Conservation (phyloP, 2,888 invertebrate genomes). For the Ariolimax columbianus region DNA sequence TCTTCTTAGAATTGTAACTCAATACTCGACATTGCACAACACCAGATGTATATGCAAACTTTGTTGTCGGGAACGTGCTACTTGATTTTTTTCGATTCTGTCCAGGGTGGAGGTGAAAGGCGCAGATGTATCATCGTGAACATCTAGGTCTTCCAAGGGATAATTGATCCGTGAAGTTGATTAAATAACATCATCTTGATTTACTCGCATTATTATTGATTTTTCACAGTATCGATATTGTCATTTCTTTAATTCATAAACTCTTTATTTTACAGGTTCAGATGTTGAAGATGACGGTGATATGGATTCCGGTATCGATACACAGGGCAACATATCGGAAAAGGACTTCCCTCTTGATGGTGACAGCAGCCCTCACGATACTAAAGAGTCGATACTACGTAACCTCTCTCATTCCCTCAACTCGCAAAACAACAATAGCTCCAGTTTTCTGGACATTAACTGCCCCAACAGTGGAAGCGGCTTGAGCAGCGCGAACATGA, state of each 20-base stretch:
- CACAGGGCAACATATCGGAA: conserved; percentile 70
- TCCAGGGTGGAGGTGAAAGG: too few species aligned
- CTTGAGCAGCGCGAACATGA: not conserved
- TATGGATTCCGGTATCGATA: conserved; percentile 70
- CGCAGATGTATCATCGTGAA: too few species aligned
- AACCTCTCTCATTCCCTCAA: conserved; percentile 43
- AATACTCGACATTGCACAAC: too few species aligned
- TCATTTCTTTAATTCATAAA: not conserved
- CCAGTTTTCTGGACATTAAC: conserved; percentile 75
- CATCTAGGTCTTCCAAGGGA: too few species aligned
- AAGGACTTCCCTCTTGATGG: conserved; percentile 70
- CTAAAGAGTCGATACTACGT: conserved; percentile 62
- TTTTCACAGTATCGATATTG: not conserved
- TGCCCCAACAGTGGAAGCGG: not conserved
- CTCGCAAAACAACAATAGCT: conserved; percentile 79
- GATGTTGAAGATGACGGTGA: conserved; percentile 76
- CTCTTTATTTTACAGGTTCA: conserved; percentile 63
- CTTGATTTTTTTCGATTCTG: too few species aligned
- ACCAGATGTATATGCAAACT: too few species aligned
- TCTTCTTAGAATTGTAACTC: too few species aligned
- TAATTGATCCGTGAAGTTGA: too few species aligned
- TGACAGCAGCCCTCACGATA: conserved; percentile 63
- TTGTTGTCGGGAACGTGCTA: too few species aligned
- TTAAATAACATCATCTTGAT: too few species aligned
- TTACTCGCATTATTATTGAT: too few species aligned